Evolutionary conservation across 2,888 invertebrate genomes (phyloP), one percentile per base, ranked within the genome.

Genomic region (Meiosimyza platycephala): DNA sequence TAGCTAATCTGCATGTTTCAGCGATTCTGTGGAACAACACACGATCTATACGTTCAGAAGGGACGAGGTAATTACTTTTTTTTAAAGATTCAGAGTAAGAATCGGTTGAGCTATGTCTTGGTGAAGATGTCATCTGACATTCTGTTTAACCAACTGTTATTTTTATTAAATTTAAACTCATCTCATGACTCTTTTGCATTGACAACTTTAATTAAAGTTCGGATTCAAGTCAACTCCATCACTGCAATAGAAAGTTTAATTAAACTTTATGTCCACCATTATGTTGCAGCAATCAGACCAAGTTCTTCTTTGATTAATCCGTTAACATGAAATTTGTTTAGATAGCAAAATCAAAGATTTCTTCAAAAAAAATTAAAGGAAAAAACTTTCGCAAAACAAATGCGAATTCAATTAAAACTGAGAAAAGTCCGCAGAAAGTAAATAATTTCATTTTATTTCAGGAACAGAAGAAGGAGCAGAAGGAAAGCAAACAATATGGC

Each of bases 171-270:
- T 28, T 28, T 28, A 4, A 28, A 4, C 3, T 28, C 28, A 4
- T 28, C 28, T 28, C 28, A 28, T 3, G 1, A 40, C 9, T 40
- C 40, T 40, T 9, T 4, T 40, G 40, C 40, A 6, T 40, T 40
- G 40, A 2, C 9, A 40, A 40, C 9, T 40, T 40, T 40, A 40
- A 40, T 40, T 40, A 40, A 40, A 40, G 0, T 40, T 40, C 40
- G 9, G 40, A 1, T 40, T 40, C 40, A 40, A 40, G 40, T 40
- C 40, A 40, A 40, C 40, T 40, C n/a, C 15, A 64, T n/a, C 18
- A 60, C 15, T 60, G 18, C 33, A 33, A 60, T 80, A 78, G 80
- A 78, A 78, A 76, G 78, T 74, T 73, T 68, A 57, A 11, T 18
- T 15, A 68, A 57, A 68, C 40, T 47, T 57, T 47, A 16, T 68